Conservation (phyloP, 1,140 invertebrate species). For the Drosophila funebris region DNA sequence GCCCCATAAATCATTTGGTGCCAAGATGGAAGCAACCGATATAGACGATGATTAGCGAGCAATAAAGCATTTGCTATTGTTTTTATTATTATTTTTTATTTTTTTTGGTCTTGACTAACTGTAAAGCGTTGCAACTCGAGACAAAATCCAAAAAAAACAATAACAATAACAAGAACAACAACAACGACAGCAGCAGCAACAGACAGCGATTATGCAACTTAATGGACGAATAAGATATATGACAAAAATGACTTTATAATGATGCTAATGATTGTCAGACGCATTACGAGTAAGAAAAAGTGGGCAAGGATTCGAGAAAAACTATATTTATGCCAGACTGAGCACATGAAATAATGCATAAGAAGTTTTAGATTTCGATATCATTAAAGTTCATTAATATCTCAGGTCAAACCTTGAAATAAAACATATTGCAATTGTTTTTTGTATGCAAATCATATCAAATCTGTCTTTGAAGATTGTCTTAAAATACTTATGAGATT, state of each 20-base stretch:
- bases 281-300: background rate
- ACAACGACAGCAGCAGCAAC: background rate
- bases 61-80: slow-evolving; percentile 36
- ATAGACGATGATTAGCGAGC: slow-evolving; percentile 47
- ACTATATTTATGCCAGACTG: background rate
- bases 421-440: no score
- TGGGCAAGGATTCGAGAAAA: background rate
- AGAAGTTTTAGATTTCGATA: no score
- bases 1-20: slow-evolving; percentile 49
- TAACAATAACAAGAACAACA: slow-evolving; percentile 14
- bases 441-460: no score
- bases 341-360: no score
- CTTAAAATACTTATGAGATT: no score
- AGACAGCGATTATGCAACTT: slow-evolving; percentile 30
- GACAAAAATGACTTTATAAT: slow-evolving; percentile 22
- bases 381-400: no score
- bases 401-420: no score
- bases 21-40: slow-evolving; percentile 47
- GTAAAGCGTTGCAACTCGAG: background rate
- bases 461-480: no score
- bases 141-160: no score
- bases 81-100: background rate
- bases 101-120: background rate
- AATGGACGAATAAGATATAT: slow-evolving; percentile 36
- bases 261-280: slow-evolving; percentile 28